A percentile compares a stretch with the other conserved stretches of the same genome.
Conservation (phyloP, 2,113 vertebrate genomes). For the Tursiops truncatus region DNA sequence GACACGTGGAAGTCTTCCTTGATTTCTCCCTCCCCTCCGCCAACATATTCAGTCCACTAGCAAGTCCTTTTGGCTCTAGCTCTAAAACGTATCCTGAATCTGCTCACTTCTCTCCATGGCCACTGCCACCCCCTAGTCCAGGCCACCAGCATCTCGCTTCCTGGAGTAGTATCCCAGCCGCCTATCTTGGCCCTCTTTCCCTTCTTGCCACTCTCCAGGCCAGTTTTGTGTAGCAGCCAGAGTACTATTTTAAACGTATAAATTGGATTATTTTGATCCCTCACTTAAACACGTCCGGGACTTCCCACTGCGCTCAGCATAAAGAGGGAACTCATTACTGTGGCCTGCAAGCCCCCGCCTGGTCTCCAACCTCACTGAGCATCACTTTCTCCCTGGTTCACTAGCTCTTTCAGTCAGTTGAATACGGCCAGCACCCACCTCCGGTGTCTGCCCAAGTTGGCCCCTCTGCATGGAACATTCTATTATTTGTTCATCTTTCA, state of each 20-base stretch:
- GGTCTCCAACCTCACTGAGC: background rate
- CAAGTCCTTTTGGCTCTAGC: background rate
- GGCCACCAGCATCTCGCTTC: background rate
- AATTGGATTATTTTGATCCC: slow-evolving; percentile 35
- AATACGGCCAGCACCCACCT: background rate
- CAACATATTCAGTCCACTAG: background rate
- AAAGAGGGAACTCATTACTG: background rate
- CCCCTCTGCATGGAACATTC: background rate
- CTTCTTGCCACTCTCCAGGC: background rate
- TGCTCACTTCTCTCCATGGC: background rate
- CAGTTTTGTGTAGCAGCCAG: background rate
- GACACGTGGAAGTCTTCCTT: background rate
- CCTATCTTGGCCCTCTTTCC: background rate
- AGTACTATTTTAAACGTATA: background rate
- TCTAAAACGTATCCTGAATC: background rate
- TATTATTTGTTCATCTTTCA: slow-evolving; percentile 21
- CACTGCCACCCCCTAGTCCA: background rate
- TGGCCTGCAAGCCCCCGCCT: background rate
- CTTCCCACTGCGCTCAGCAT: background rate
- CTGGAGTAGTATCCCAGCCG: background rate
- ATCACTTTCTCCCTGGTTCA: background rate
- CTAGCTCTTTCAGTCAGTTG: background rate
- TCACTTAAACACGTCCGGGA: background rate
- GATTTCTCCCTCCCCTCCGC: background rate
- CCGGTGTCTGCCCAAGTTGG: background rate